Evolutionary conservation across 2,888 invertebrate genomes (phyloP), one percentile per base, ranked within the genome.

Genomic region (Stramonita haemastoma): DNA sequence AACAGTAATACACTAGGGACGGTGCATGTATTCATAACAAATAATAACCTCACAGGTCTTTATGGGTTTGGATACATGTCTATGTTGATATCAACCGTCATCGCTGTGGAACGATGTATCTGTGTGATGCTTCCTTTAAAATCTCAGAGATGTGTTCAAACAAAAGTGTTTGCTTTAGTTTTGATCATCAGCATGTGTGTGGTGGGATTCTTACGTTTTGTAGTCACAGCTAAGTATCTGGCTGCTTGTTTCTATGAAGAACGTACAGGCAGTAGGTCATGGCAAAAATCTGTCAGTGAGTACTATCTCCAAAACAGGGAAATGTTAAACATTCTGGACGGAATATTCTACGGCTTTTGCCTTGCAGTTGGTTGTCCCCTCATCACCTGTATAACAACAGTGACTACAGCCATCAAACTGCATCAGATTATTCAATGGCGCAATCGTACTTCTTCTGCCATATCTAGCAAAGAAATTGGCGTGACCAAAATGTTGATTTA

Each of bases 111-210:
- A 17, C 56, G 88, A 17, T 88, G 88, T n/a, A 19, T 83, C 11
- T 88, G 88, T 56, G 88, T 88, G 29, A 22, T 88, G 88, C 34
- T 83, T 32, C 88, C 88, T 13, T 81, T 88, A 2, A 60, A 66
- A 60, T n/a, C 88, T 0, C 88, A 60, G 22, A 26, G 26, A 60
- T 34, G 77, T 13, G 19, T 88, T 17, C 19, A 11, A 15, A 60
- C 88, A 11, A 83, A 88, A 34, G 29, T 60, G 15, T 36, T 81
- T 57, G 36, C 81, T 6, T 22, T 34, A 26, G 60, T 83, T 26
- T n/a, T 88, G 36, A 60, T 56, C 13, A 13, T 81, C 22, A 17
- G 88, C 36, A 5, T 57, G 26, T 46, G 22, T 19, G 83, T 83
- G 26, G 22, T 83, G 19, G 60, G 17, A 4, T n/a, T 56, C 15